Base-by-base conservation (phyloP, 1,140 invertebrate genomes). In the Idris sp. region DNA sequence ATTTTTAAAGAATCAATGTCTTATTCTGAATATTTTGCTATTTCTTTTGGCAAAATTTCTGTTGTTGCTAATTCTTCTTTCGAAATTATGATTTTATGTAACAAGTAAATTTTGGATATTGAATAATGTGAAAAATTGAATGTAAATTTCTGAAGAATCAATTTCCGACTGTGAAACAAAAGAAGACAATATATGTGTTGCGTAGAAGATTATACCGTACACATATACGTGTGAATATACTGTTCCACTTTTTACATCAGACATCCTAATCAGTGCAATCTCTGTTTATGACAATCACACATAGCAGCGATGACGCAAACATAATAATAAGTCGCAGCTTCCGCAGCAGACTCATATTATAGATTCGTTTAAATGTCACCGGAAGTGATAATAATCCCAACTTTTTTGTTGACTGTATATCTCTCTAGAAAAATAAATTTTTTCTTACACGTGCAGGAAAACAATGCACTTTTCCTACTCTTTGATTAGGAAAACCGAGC, bases 321-420 rank as follows among this genome's bases (percentile, higher is more conserved):
- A 30, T 59, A 44, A 59, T 59, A 59, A 59, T 31, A 22, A 48
- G 38, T 28, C 44, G 35, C 56, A 48, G 56, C 43, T 61, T 61
- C 56, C 56, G 56, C 8, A 15, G 30, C 54, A n/a, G 9, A 36
- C 28, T 33, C 46, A 46, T 28, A 26, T 46, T 58, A 46, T 58
- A 58, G 43, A 61, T 61, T 61, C 56, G 43, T 40, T 61, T 61
- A 61, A 61, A 35, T n/a, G 43, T 40, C 43, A 9, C 19, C 56
- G 56, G 56, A 61, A 61, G 35, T 61, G 33, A 61, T 61, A 61
- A 61, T 61, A 61, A 61, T 61, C 43, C 43, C 33, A 48, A 61
- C 25, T 40, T 40, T 43, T 61, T 48, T 58, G 31, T 58, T 22
- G 6, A n/a, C n/a, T n/a, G n/a, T n/a, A n/a, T n/a, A n/a, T n/a